These are phyloP conservation scores for Sciurus niger DNA, from an alignment of 2,113 vertebrate genomes.

Conservation along the genomic window DNA sequence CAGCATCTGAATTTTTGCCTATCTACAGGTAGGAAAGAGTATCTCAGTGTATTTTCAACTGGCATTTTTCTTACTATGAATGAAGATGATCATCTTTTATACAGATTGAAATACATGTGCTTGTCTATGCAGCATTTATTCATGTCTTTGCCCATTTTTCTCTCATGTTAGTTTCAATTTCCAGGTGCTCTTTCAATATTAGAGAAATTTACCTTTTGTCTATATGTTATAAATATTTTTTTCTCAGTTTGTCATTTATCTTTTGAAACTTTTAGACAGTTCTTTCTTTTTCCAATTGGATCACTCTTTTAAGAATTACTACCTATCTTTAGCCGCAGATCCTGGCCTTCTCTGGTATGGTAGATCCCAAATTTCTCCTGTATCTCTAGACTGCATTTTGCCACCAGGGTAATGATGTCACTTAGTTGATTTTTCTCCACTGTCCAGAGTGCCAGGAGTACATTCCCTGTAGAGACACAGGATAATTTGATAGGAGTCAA, in stretches of 20 bases:
- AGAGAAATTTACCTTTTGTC: not conserved
- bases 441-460: slow-evolving; percentile 67
- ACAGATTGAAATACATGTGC: not conserved
- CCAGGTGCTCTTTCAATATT: not conserved
- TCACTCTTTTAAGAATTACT: slow-evolving; percentile 12
- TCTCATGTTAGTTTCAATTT: slow-evolving; percentile 19
- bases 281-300: not conserved
- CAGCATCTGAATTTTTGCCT: not conserved
- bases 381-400: slow-evolving; percentile 76
- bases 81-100: slow-evolving; percentile 33
- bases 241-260: not conserved
- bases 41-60: slow-evolving; percentile 16
- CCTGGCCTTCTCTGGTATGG: slow-evolving; percentile 67
- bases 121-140: slow-evolving; percentile 21
- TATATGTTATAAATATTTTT: not conserved
- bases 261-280: not conserved
- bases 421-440: slow-evolving; percentile 64
- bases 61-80: slow-evolving; percentile 45
- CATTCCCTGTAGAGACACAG: slow-evolving; percentile 58
- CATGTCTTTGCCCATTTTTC: slow-evolving; percentile 16
- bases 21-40: not conserved
- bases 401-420: slow-evolving; percentile 69
- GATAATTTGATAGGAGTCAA: not conserved
- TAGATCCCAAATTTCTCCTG: slow-evolving; percentile 70
- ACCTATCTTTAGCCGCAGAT: slow-evolving; percentile 69